Conservation (phyloP, 2,888 invertebrate species). For the Cheilosia vernalis region DNA sequence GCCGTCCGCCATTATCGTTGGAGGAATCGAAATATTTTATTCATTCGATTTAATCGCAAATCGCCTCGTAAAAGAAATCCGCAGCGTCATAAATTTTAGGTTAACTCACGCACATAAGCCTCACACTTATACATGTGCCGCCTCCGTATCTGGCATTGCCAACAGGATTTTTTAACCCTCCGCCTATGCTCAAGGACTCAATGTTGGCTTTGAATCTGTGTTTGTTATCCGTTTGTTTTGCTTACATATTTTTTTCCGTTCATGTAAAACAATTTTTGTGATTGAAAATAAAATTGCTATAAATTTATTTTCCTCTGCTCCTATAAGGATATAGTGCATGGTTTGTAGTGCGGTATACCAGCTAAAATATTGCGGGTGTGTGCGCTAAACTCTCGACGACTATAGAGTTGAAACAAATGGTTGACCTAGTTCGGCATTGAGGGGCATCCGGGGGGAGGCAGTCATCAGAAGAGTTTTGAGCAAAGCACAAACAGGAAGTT, state of each 20-base stretch:
- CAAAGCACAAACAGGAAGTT: conserved; percentile 73
- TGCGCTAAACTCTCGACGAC: conserved; percentile 58
- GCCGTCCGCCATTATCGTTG: neutral
- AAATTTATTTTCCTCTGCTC: conserved; percentile 56
- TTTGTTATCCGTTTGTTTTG: conserved; percentile 10
- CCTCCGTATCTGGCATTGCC: conserved; percentile 3
- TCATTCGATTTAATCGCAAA: conserved; percentile 67
- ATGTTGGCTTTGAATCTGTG: conserved; percentile 26
- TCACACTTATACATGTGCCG: conserved; percentile 10
- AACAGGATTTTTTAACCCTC: conserved; percentile 38
- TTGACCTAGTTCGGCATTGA: conserved; percentile 65
- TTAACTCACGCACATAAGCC: conserved; percentile 66
- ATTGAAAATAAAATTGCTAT: conserved; percentile 75
- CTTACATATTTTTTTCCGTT: conserved; percentile 16
- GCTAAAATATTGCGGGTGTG: conserved; percentile 6
- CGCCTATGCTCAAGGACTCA: conserved; percentile 44
- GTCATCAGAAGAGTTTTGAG: conserved; percentile 44
- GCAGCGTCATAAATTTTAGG: conserved; percentile 65
- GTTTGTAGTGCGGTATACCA: neutral
- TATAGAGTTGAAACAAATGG: conserved; percentile 71
- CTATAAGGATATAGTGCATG: neutral
- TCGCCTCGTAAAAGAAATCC: conserved; percentile 63
- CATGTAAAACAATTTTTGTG: conserved; percentile 71
- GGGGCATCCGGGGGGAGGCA: neutral
- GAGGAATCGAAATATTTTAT: conserved; percentile 62